Evolutionary conservation across 2,888 invertebrate genomes (phyloP), one percentile per base, ranked within the genome.

Genomic region (Mylabris sibirica): DNA sequence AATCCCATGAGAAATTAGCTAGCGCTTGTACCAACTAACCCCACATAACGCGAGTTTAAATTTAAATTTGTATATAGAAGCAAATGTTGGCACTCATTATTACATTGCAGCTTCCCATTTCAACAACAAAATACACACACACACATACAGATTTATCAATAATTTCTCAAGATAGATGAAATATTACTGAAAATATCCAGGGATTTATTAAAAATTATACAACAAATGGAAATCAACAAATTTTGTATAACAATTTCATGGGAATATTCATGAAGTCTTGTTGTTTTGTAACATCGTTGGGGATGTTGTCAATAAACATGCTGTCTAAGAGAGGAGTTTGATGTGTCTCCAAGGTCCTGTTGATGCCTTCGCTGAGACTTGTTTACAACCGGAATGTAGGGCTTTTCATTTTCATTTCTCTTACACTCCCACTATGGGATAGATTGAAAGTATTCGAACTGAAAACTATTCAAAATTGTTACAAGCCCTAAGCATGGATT

Each of bases 1-100:
- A 69, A 64, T 76, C 76, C 76, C 76, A 60, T 62, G 76, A 76
- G 76, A 76, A 76, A 76, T 76, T 75, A 76, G 72, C 61, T 20
- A 9, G 70, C 71, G 69, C 74, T 75, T 76, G 76, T 75, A 75
- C 44, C 59, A 74, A 72, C 70, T 74, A 74, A 76, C 76, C 74
- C 72, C 65, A 72, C 68, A 70, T 72, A 67, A 74, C 73, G 72
- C 70, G 68, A 67, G 67, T 69, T 71, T 72, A 69, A 74, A 74
- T 74, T 74, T 71, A 69, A 74, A 74, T 76, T 72, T 73, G 74
- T 75, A 73, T 72, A 71, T 70, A 17, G 44, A 11, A 68, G 68
- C 65, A 69, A 73, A 70, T 72, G 72, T 71, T 73, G 66, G 60
- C 71, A 66, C 70, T 72, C 70, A 71, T 74, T 72, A 73, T 71